Conservation (phyloP, 2,113 vertebrate species). For the Mohoua ochrocephala region DNA sequence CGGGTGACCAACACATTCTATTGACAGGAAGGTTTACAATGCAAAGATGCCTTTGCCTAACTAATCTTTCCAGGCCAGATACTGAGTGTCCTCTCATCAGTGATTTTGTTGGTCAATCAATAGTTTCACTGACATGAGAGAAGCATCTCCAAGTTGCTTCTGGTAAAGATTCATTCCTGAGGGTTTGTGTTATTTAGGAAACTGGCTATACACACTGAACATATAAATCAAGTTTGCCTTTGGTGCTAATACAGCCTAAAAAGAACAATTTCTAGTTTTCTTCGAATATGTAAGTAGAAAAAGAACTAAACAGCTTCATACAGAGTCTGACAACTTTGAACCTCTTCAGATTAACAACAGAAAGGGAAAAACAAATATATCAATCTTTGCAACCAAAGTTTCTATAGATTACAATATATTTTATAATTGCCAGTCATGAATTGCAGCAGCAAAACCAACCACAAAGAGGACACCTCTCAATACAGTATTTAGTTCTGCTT, state of each 20-base stretch:
- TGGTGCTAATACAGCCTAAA: not conserved
- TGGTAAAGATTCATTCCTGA: not conserved
- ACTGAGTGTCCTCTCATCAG: not conserved
- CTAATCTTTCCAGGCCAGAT: not conserved
- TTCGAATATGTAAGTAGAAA: not conserved
- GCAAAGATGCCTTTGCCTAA: not conserved
- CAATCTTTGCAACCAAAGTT: not conserved
- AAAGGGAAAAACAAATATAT: not conserved
- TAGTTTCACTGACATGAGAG: not conserved
- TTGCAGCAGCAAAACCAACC: not conserved
- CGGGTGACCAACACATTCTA: not conserved
- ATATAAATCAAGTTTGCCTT: not conserved
- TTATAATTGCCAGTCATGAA: not conserved
- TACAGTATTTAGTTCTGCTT: not conserved
- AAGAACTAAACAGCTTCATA: not conserved
- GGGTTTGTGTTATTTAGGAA: not conserved
- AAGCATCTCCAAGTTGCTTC: not conserved
- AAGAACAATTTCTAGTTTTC: not conserved
- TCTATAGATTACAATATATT: not conserved
- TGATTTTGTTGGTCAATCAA: not conserved
- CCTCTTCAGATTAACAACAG: not conserved
- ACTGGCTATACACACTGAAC: not conserved
- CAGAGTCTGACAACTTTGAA: not conserved
- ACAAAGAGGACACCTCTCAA: not conserved
- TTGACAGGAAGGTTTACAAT: not conserved